phyloP scores from a whole-genome alignment of 1,140 invertebrate genomes.

The Leptopilina boulardi region DNA sequence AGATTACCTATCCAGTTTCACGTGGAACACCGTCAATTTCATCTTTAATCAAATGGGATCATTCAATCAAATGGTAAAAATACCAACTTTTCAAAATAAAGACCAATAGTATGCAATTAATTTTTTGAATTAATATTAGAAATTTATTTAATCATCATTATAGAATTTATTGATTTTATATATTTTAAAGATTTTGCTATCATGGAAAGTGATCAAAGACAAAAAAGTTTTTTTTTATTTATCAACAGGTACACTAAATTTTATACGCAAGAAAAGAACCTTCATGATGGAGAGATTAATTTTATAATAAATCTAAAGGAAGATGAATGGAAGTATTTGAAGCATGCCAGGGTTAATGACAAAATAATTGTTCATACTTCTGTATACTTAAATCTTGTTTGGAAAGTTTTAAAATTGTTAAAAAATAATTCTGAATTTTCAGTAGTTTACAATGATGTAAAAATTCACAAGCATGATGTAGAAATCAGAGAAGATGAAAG shows the following conservation, averaged over 20 bases:
- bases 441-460: slow-evolving; percentile 85
- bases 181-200: too few species aligned
- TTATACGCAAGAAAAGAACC: slow-evolving; percentile 75
- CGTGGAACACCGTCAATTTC: slow-evolving; percentile 81
- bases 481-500: slow-evolving; percentile 80
- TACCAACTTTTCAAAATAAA: too few species aligned
- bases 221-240: too few species aligned
- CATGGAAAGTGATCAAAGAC: too few species aligned
- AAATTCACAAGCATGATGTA: too few species aligned
- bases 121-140: too few species aligned
- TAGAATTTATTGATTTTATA: too few species aligned
- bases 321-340: slow-evolving; percentile 83
- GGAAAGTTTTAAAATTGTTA: slow-evolving; percentile 88
- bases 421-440: slow-evolving; percentile 91
- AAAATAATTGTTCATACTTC: slow-evolving; percentile 90
- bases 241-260: slow-evolving; percentile 79
- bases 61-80: slow-evolving; percentile 83
- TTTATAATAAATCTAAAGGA: slow-evolving; percentile 80
- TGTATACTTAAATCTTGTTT: slow-evolving; percentile 87
- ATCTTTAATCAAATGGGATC: slow-evolving; percentile 84
- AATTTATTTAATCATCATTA: slow-evolving; percentile 38
- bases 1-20: slow-evolving; percentile 81
- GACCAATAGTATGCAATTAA: too few species aligned
- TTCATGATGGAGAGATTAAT: slow-evolving; percentile 78
- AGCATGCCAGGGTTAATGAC: slow-evolving; percentile 89